Evolutionary conservation across 2,888 invertebrate species (phyloP).

Genomic region (Halictus ligatus): DNA sequence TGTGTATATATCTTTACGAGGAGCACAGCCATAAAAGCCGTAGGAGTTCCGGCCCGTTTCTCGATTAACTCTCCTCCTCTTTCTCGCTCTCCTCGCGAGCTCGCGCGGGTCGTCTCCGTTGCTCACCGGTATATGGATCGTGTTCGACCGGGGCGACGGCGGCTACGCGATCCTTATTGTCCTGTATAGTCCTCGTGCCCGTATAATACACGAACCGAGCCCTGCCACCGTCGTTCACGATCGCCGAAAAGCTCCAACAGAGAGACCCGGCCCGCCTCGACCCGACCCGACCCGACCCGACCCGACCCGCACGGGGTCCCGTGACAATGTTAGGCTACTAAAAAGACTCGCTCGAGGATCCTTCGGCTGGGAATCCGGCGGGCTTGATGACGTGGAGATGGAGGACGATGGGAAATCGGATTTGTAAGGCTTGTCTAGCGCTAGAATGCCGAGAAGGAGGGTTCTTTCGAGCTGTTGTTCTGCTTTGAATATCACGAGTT

Average conservation of each 20-base stretch:
- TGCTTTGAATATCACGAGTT: not conserved
- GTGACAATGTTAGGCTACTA: not conserved
- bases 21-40: slow-evolving; percentile 73
- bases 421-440: not conserved
- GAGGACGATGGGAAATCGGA: not conserved
- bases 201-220: slow-evolving; percentile 58
- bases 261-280: not conserved
- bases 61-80: slow-evolving; percentile 65
- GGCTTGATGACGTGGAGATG: not conserved
- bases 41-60: slow-evolving; percentile 72
- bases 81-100: not conserved
- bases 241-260: not conserved
- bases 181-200: slow-evolving; percentile 66
- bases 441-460: not conserved
- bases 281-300: not conserved
- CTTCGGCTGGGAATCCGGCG: not conserved
- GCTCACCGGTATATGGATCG: slow-evolving; percentile 64
- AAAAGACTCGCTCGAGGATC: not conserved
- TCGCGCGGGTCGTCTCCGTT: not conserved
- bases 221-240: slow-evolving; percentile 33
- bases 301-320: not conserved
- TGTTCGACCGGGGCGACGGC: slow-evolving; percentile 47
- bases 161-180: slow-evolving; percentile 72
- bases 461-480: not conserved
- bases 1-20: slow-evolving; percentile 72